A percentile compares a stretch with the other conserved stretches of the same genome.
phyloP scores from a whole-genome alignment of 2,113 vertebrate species.

The Crypturellus undulatus region DNA sequence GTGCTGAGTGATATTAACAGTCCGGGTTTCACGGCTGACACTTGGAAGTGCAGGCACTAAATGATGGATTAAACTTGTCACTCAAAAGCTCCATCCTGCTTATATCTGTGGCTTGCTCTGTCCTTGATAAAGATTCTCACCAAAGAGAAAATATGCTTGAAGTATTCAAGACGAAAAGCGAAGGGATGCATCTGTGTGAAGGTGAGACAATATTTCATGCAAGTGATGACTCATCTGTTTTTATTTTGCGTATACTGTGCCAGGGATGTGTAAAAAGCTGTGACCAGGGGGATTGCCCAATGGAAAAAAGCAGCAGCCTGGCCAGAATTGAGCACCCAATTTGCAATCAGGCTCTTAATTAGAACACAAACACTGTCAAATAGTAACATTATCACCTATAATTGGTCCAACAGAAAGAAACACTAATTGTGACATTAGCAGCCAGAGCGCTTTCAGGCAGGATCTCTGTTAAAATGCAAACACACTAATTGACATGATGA shows the following conservation, averaged over 20 bases:
- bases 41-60: slow-evolving; percentile 32
- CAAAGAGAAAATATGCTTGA: slow-evolving; percentile 48
- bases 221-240: slow-evolving; percentile 55
- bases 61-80: slow-evolving; percentile 66
- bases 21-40: slow-evolving; percentile 33
- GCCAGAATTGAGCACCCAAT: slow-evolving; percentile 40
- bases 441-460: slow-evolving; percentile 56
- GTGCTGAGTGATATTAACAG: slow-evolving; percentile 40
- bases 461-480: slow-evolving; percentile 66
- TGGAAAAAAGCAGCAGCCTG: slow-evolving; percentile 36
- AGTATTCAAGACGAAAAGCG: background rate
- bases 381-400: slow-evolving; percentile 74
- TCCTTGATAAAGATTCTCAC: slow-evolving; percentile 63
- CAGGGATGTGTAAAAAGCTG: background rate
- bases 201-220: slow-evolving; percentile 33
- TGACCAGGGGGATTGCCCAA: slow-evolving; percentile 14
- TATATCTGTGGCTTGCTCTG: slow-evolving; percentile 47
- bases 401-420: slow-evolving; percentile 72
- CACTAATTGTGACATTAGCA: slow-evolving; percentile 72
- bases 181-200: slow-evolving; percentile 35
- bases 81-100: slow-evolving; percentile 39
- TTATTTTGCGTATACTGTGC: slow-evolving; percentile 32
- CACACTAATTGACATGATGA: slow-evolving; percentile 63
- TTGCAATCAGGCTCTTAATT: slow-evolving; percentile 72
- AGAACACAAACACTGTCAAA: slow-evolving; percentile 70